Conservation (phyloP, 23 tunicate genomes). For the Trididemnum miniatum region DNA sequence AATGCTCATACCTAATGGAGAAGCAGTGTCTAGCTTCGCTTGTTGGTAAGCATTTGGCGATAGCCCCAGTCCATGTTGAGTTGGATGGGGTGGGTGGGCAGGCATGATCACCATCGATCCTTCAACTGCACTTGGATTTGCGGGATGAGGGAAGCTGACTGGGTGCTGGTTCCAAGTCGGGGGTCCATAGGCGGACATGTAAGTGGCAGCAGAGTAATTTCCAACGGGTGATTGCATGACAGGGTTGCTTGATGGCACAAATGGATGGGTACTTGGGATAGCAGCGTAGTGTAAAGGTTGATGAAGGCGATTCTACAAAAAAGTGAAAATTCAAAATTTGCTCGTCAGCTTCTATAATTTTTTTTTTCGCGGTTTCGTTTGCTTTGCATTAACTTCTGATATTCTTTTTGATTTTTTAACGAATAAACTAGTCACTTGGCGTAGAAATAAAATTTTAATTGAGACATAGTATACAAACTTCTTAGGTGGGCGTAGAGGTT, state of each 20-base stretch:
- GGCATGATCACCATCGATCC: slow-evolving; percentile 17
- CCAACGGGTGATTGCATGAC: slow-evolving; percentile 20
- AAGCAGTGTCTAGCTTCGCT: neutral
- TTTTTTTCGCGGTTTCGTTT: too few species aligned
- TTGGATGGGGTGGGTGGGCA: slow-evolving; percentile 5
- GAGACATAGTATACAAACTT: too few species aligned
- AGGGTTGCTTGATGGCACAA: slow-evolving; percentile 31
- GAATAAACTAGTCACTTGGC: too few species aligned
- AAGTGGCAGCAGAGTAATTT: slow-evolving; percentile 33
- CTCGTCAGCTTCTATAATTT: too few species aligned
- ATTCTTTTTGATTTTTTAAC: too few species aligned
- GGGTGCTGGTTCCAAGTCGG: slow-evolving; percentile 44
- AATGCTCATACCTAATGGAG: slow-evolving; percentile 7
- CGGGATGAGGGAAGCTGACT: slow-evolving; percentile 11
- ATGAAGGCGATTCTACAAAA: slow-evolving; percentile 39
- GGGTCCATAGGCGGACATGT: slow-evolving; percentile 63
- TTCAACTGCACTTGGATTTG: slow-evolving; percentile 31
- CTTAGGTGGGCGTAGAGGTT: too few species aligned
- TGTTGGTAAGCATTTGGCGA: neutral
- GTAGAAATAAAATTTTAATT: too few species aligned
- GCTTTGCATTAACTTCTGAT: too few species aligned
- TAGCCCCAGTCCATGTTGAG: slow-evolving; percentile 4
- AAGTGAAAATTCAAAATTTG: too few species aligned
- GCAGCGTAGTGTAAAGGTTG: slow-evolving; percentile 36
- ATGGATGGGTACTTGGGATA: slow-evolving; percentile 18